These are phyloP conservation scores for Lycodopsis pacificus DNA, from an alignment of 2,797 vertebrate species.

Conservation along the genomic window DNA sequence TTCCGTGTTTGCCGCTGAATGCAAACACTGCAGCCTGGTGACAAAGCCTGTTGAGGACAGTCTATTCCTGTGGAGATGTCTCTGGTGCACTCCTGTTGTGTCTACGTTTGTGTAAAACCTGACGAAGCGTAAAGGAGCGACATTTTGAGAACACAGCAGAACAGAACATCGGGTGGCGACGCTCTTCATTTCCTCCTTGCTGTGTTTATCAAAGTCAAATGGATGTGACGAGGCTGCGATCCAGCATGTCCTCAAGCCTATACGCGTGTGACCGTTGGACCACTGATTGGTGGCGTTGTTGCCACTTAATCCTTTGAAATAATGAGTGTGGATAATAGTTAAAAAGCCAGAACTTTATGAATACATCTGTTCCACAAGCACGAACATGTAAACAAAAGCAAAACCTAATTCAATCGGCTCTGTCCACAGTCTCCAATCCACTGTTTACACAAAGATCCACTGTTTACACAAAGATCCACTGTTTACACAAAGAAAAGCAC, in stretches of 20 bases:
- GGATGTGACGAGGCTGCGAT: slow-evolving; percentile 23
- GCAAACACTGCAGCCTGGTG: not conserved
- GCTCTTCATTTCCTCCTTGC: slow-evolving; percentile 33
- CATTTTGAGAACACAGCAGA: slow-evolving; percentile 42
- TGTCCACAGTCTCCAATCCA: too few species aligned
- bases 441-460: too few species aligned
- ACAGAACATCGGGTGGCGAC: slow-evolving; percentile 21
- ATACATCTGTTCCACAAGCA: too few species aligned
- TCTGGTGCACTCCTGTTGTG: slow-evolving; percentile 15
- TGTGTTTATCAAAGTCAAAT: slow-evolving; percentile 42
- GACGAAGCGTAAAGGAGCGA: slow-evolving; percentile 38
- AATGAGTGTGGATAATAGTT: not conserved
- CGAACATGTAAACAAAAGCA: too few species aligned
- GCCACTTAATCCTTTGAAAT: not conserved
- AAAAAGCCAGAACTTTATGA: too few species aligned
- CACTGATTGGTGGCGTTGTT: slow-evolving; percentile 9
- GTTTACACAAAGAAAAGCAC: too few species aligned
- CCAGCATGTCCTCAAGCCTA: not conserved
- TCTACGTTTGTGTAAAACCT: slow-evolving; percentile 23
- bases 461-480: too few species aligned
- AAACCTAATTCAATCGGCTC: too few species aligned
- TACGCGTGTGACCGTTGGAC: not conserved
- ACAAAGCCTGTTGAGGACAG: slow-evolving; percentile 18
- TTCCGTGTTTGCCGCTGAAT: slow-evolving; percentile 1
- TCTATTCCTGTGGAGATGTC: slow-evolving; percentile 29